Conservation (phyloP, 2,113 vertebrate species). For the Neodontobutis hainanensis region DNA sequence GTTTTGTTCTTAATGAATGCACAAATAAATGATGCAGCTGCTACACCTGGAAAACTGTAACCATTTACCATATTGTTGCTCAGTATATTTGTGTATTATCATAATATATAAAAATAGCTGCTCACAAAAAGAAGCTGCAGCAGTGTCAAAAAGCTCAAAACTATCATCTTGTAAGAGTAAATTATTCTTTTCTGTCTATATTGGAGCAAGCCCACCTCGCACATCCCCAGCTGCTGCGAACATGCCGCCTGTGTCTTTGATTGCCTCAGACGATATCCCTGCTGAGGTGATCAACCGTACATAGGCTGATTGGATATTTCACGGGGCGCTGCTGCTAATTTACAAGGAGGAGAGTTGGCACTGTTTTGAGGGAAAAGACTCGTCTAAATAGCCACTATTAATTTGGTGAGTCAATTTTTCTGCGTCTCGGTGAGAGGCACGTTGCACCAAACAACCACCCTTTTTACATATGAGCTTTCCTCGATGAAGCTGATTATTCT, state of each 20-base stretch:
- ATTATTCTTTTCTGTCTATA: slow-evolving; percentile 8
- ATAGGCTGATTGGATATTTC: slow-evolving; percentile 64
- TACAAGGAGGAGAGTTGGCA: slow-evolving; percentile 43
- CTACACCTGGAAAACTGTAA: too few relatives aligned
- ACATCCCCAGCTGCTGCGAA: slow-evolving; percentile 16
- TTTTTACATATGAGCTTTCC: slow-evolving; percentile 35
- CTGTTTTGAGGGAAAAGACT: slow-evolving; percentile 14
- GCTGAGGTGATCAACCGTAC: slow-evolving; percentile 63
- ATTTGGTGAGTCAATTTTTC: slow-evolving; percentile 41
- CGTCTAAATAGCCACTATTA: slow-evolving; percentile 49
- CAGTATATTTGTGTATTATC: too few relatives aligned
- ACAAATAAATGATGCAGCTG: too few relatives aligned
- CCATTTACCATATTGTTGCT: too few relatives aligned
- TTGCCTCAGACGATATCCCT: slow-evolving; percentile 57
- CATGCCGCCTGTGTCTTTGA: slow-evolving; percentile 48
- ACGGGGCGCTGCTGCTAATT: slow-evolving; percentile 55
- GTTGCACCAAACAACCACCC: slow-evolving; percentile 30
- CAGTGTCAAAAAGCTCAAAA: neutral
- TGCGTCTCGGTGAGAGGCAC: slow-evolving; percentile 26
- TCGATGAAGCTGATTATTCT: slow-evolving; percentile 27
- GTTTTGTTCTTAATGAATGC: too few relatives aligned
- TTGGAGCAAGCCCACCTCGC: slow-evolving; percentile 26
- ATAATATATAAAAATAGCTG: too few relatives aligned
- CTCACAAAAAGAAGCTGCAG: too few relatives aligned
- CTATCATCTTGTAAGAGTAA: neutral